Base-by-base conservation (phyloP, 2,113 vertebrate genomes). In the Corythaixoides concolor region DNA sequence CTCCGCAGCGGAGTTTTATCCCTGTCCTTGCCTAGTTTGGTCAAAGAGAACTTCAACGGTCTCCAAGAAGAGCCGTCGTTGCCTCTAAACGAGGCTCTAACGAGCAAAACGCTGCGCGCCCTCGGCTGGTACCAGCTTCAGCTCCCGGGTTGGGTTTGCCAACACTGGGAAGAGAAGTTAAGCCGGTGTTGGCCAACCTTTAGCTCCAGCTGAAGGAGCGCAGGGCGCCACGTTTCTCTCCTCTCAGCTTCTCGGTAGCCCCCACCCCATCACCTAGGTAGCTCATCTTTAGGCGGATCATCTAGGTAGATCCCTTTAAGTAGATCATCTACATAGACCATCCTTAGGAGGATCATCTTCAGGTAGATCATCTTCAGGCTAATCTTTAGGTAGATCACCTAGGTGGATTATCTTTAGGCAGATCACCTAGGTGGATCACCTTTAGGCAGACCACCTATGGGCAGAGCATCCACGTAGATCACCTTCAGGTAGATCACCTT, bases 71-170 rank as follows among this genome's bases (percentile, higher is more conserved):
- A 37, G 27, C 13, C 28, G 12, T 20, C 1, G 0, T 2, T 6
- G 19, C 21, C 41, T 52, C 73, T 9, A 24, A 33, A 66, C 0
- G 6, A 47, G 35, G 84, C 9, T 12, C 35, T 52, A 45, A 50
- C 0, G 4, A 45, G 41, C 35, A 26, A 64, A 79, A 13, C 6
- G 0, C 28, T 6, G 20, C 52, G 28, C 6, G 2, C 20, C 7
- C 35, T 33, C 1, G 1, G 39, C 52, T 50, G 14, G 45, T 6
- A 21, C 20, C 33, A 20, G 22, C 17, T 53, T 28, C 23, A 28
- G 47, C 73, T 50, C 68, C 16, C 11, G 11, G 23, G 10, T 2
- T 63, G 62, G 23, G 26, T 26, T 73, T 1, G 6, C 30, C 73
- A 39, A 6, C 39, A 18, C 20, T 0, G 1, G 5, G 21, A 55